Base-by-base conservation (phyloP, 2,113 vertebrate species). In the Grammomys surdaster region DNA sequence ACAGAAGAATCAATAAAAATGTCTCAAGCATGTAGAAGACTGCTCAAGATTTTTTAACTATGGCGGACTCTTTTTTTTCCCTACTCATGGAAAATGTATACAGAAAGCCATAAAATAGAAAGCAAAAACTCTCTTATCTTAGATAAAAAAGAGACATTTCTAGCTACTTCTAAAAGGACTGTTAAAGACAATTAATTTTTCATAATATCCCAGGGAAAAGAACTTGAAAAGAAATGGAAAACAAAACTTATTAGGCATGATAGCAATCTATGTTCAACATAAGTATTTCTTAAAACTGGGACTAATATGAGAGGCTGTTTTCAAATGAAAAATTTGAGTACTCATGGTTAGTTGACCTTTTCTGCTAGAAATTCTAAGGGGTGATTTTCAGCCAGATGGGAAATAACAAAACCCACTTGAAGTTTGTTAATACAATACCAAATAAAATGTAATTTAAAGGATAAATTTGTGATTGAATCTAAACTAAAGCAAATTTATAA, bases 401-500 rank as follows among this genome's bases (percentile, higher is more conserved):
- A 89, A 65, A 90, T 78, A 85, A 14, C 28, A 1, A 91, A 94
- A 91, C 16, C 16, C 31, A 36, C 33, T 70, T n/a, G 76, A 75
- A 16, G 10, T 43, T 63, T 91, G 5, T 67, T 48, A 48, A 17
- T 46, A 3, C 4, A 91, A 16, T 13, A 82, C 88, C 16, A 60
- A 86, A 14, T 58, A 72, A 90, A 69, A 77, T 70, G 3, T 63
- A 48, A 94, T 60, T 89, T 40, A 70, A 69, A 76, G 56, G 10
- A n/a, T 36, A 69, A 93, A 65, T 88, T 36, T 13, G 3, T 56
- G 51, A 60, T 88, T 84, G 84, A 84, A 48, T 87, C n/a, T 75
- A 81, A 85, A 75, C 89, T 88, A 88, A 80, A 58, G 19, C 43
- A 63, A 73, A 63, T 87, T 90, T 88, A 73, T 72, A 28, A 78